Percentiles rank a stretch among this genome's conserved stretches.
phyloP scores from a whole-genome alignment of 1,140 invertebrate species.

The Saxidomus purpurata region DNA sequence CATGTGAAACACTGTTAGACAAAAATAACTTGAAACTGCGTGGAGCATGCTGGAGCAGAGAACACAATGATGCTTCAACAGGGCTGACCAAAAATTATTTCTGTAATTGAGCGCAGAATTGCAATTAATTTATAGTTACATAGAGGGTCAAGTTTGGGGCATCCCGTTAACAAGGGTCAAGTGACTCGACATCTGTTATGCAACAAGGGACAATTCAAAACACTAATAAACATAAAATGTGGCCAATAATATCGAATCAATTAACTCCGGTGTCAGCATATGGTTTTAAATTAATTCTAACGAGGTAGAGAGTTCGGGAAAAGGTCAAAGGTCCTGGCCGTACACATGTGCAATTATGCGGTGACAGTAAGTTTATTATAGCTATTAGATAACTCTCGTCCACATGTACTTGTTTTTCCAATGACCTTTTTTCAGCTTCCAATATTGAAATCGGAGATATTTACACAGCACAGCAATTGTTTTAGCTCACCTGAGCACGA shows the following conservation, averaged over 20 bases:
- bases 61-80: too few species aligned
- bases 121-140: conserved; percentile 38
- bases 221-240: conserved; percentile 44
- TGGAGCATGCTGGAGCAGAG: too few species aligned
- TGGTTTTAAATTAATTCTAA: conserved; percentile 49
- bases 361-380: too few species aligned
- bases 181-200: background rate
- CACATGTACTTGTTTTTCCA: too few species aligned
- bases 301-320: conserved; percentile 15
- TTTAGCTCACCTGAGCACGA: too few species aligned
- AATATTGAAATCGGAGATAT: too few species aligned
- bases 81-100: background rate
- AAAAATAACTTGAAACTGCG: too few species aligned
- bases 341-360: background rate
- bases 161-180: conserved; percentile 36
- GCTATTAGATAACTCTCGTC: too few species aligned
- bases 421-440: too few species aligned
- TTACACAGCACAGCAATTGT: too few species aligned
- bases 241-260: conserved; percentile 10
- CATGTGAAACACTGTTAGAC: too few species aligned
- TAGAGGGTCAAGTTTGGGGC: conserved; percentile 33
- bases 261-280: conserved; percentile 13
- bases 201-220: conserved; percentile 20
- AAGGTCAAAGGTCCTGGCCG: background rate
- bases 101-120: background rate